Evolutionary conservation across 1,140 invertebrate genomes (phyloP), one percentile per base, ranked within the genome.

Genomic region (Schlechtendalia chinensis): DNA sequence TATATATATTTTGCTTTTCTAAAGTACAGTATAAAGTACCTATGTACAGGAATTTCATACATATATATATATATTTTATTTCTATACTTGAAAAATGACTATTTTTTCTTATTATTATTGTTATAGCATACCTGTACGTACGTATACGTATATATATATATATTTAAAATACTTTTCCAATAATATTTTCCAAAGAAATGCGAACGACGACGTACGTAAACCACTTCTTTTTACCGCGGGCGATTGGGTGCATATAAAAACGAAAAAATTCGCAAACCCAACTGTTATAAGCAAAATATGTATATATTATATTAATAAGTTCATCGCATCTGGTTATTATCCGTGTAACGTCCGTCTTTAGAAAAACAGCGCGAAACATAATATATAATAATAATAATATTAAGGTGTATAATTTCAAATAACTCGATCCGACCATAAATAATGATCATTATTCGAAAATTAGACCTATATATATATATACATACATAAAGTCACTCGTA

Each of bases 291-390:
- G 4, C 17, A n/a, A n/a, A 5, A 4, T 22, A 47, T 47, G 10
- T n/a, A 5, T 39, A 39, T 67, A 45, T 39, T 47, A 67, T 22
- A 24, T 69, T 27, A 50, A 50, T 39, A 39, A 39, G 8, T n/a
- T n/a, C n/a, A n/a, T n/a, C 47, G 67, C 67, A 69, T 50, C 45
- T 24, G 67, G 67, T 50, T 69, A 50, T 39, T 69, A 50, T 69
- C 45, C 39, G 67, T 10, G 45, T 69, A 17, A 50, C 47, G 45
- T 50, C n/a, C 22, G 67, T 47, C 50, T 39, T 69, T 12, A 5
- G 22, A n/a, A 69, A 69, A 69, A 69, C 16, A 1, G 14, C 24
- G 22, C 16, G 14, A 69, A 69, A 50, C 22, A 22, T 69, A 50
- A 50, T 50, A 45, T 10, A 32, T 47, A 4, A 39, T 39, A n/a